Base-by-base conservation (phyloP, 92 coral and sea anemone species). In the Micromussa lordhowensis region DNA sequence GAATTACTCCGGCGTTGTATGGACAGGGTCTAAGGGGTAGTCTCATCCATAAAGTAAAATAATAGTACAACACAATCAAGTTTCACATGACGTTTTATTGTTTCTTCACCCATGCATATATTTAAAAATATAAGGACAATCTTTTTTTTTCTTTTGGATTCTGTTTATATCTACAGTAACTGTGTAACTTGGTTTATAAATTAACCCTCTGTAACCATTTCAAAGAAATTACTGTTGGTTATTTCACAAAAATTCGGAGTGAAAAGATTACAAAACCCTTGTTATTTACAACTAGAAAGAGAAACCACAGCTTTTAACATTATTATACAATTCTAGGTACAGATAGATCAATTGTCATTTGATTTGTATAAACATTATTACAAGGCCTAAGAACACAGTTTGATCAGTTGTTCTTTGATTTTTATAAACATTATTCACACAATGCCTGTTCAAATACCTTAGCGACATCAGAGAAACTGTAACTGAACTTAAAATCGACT, bases 121-220 rank as follows among this genome's bases (percentile, higher is more conserved):
- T 86, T 84, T 64, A 86, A 85, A 86, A 86, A 86, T 86, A 86
- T 77, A 86, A 68, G 64, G 89, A 78, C 74, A 85, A 75, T 74
- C 61, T 59, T 85, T 86, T 84, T 36, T 85, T 77, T 83, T 55
- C 88, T 26, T 44, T 61, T 64, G 89, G 89, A 86, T 86, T 86
- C 89, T 78, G 89, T 49, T 73, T 71, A 38, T 77, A 55, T 31
- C 77, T 86, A 77, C 89, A 77, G 76, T 38, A 63, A 86, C 74
- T 58, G n/a, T 19, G n/a, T 40, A 38, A 61, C 75, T 17, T 31
- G 76, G 77, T 86, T 30, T 64, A 63, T 40, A 77, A 86, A 86
- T 77, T 75, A 49, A 77, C 77, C 86, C 35, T 64, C 77, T 22
- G 29, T 4, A 85, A 78, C 83, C 73, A 77, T 63, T 63, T 68